A percentile compares a stretch with the other conserved stretches of the same genome.
Evolutionary conservation across 2,797 vertebrate genomes (phyloP).

Genomic region (Setipinna tenuifilis): DNA sequence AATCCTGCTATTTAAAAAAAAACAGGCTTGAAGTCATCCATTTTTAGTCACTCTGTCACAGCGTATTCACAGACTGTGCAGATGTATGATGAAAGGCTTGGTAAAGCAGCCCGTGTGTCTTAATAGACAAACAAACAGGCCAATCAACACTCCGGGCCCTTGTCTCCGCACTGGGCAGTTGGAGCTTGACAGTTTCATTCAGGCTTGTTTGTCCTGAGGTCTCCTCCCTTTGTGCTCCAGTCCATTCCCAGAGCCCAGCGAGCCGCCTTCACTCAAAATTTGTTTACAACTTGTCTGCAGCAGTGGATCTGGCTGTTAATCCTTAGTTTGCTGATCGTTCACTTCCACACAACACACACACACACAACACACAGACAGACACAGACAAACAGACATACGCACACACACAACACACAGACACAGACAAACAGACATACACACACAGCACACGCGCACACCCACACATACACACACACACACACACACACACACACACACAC

Average conservation of each 20-base stretch:
- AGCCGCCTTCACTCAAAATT: constrained; percentile 44
- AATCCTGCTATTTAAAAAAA: background rate
- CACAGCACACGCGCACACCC: background rate
- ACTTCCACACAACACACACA: background rate
- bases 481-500: background rate
- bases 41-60: background rate
- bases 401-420: background rate
- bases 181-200: constrained; percentile 57
- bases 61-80: background rate
- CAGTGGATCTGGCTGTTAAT: constrained; percentile 40
- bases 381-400: background rate
- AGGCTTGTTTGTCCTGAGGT: constrained; percentile 58
- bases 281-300: constrained; percentile 58
- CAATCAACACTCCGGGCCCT: constrained; percentile 32
- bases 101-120: constrained; percentile 59
- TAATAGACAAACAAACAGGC: constrained; percentile 65
- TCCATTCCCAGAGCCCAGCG: constrained; percentile 62
- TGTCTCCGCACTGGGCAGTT: constrained; percentile 39
- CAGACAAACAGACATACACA: background rate
- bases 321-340: constrained; percentile 19
- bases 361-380: background rate
- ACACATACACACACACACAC: constrained; percentile 7
- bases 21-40: background rate
- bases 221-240: constrained; percentile 60
- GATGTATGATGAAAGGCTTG: constrained; percentile 40